Evolutionary conservation across 2,888 invertebrate genomes (phyloP).

Genomic region (Lingula anatina): DNA sequence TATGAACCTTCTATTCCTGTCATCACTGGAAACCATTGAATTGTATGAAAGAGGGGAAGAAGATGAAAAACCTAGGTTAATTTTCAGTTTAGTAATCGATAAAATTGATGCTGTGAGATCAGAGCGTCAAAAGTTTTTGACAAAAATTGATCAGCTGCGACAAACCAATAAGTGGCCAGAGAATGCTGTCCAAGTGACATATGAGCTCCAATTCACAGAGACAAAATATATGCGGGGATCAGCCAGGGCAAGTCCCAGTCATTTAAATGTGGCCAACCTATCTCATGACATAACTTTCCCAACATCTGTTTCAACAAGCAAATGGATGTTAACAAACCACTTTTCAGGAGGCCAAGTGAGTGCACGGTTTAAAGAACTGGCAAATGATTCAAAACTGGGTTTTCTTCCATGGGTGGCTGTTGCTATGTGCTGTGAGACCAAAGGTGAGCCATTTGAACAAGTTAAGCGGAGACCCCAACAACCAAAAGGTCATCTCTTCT

Average conservation of each 20-base stretch:
- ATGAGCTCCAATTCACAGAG: too few species aligned
- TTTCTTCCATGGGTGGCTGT: conserved; percentile 27
- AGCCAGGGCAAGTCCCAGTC: too few species aligned
- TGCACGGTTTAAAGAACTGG: conserved; percentile 7
- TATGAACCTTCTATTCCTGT: conserved; percentile 36
- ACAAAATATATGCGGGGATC: not conserved
- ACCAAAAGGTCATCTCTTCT: conserved; percentile 35
- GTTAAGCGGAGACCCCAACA: not conserved
- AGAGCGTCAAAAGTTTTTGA: not conserved
- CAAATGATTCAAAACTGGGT: conserved; percentile 12
- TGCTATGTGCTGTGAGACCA: conserved; percentile 17
- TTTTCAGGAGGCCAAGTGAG: conserved; percentile 18
- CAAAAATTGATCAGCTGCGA: not conserved
- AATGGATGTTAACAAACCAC: conserved; percentile 20
- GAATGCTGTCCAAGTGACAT: too few species aligned
- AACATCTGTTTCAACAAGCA: not conserved
- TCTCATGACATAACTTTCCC: not conserved
- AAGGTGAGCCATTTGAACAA: too few species aligned
- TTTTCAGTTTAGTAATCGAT: not conserved
- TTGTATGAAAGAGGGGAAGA: conserved; percentile 10
- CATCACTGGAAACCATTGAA: conserved; percentile 26
- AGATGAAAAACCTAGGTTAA: not conserved
- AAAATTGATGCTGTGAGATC: not conserved
- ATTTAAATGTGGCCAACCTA: too few species aligned
- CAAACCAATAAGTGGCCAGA: too few species aligned